Evolutionary conservation across 1,140 invertebrate species (phyloP).

Genomic region (Philaenus spumarius): DNA sequence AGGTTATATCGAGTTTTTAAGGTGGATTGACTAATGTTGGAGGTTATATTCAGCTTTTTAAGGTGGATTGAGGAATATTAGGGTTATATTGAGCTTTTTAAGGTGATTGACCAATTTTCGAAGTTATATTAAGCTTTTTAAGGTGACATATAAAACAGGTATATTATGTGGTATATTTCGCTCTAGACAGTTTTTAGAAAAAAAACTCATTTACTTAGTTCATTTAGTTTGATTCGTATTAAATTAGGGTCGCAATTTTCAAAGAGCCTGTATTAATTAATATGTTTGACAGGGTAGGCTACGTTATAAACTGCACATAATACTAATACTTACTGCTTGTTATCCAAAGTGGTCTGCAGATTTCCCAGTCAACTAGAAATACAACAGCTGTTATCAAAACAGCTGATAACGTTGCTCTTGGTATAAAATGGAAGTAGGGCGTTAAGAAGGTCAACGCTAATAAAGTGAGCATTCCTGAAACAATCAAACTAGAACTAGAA

Average conservation of each 20-base stretch:
- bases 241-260: not conserved
- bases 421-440: constrained; percentile 63
- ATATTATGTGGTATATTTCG: not conserved
- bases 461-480: constrained; percentile 50
- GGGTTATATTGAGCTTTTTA: no score
- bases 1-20: no score
- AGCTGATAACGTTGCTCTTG: constrained; percentile 54
- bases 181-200: not conserved
- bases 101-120: no score
- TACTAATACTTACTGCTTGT: constrained; percentile 45
- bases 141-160: not conserved
- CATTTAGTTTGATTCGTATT: not conserved
- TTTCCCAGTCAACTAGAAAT: constrained; percentile 57
- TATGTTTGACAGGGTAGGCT: not conserved
- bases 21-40: no score
- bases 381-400: constrained; percentile 63
- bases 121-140: no score
- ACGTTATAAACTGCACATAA: not conserved
- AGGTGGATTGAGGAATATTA: no score
- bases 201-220: not conserved
- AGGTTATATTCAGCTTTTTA: no score
- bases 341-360: constrained; percentile 53
- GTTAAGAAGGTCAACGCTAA: constrained; percentile 56
- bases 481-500: no score
- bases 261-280: not conserved